Percentiles rank a stretch among this genome's conserved stretches.
Conservation (phyloP, 2,888 invertebrate species). For the Carterocephalus palaemon region DNA sequence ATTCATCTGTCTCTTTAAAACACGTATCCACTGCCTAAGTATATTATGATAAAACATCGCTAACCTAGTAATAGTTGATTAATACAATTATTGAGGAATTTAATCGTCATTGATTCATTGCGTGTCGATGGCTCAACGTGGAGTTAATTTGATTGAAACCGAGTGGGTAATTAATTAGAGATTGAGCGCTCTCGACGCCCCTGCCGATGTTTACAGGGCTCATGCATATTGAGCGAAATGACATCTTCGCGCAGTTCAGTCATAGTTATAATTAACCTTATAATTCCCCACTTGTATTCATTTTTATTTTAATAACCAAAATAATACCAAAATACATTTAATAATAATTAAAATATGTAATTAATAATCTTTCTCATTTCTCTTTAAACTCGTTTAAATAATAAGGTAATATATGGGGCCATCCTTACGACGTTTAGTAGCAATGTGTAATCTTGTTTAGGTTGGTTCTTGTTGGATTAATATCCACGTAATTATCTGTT, state of each 20-base stretch:
- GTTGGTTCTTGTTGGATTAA: no score
- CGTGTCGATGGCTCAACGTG: slow-evolving; percentile 70
- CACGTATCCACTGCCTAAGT: no score
- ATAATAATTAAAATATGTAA: no score
- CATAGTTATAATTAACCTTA: slow-evolving; percentile 4
- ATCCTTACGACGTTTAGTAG: no score
- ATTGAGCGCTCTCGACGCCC: slow-evolving; percentile 66
- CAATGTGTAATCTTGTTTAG: no score
- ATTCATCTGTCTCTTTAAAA: no score
- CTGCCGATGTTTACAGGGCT: slow-evolving; percentile 57
- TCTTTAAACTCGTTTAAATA: no score
- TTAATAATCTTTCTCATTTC: no score
- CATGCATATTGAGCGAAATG: slow-evolving; percentile 46
- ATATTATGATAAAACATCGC: not conserved
- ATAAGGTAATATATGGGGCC: no score
- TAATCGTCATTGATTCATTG: slow-evolving; percentile 61
- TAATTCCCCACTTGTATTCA: not conserved
- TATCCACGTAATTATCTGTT: no score
- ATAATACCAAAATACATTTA: no score
- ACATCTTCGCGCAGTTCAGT: slow-evolving; percentile 33
- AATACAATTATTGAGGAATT: slow-evolving; percentile 4
- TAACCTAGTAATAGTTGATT: slow-evolving; percentile 7
- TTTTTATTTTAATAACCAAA: no score
- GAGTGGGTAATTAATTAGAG: slow-evolving; percentile 77
- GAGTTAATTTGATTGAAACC: slow-evolving; percentile 76